Conservation (phyloP, 1,140 invertebrate genomes). For the Pseudomyrmex dendroicus region DNA sequence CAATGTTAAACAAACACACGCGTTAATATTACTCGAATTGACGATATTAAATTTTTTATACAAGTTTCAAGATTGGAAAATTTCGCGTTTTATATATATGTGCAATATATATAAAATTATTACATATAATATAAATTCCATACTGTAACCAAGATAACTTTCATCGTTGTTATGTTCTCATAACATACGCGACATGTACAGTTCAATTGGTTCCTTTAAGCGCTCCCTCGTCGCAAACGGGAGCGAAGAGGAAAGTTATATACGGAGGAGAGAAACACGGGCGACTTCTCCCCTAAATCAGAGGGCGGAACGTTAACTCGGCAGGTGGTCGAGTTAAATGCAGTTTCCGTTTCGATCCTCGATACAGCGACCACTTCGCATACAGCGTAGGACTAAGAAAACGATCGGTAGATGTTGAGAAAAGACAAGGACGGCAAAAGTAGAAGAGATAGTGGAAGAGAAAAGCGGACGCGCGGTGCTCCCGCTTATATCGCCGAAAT, state of each 20-base stretch:
- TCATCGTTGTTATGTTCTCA: background rate
- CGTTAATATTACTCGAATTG: background rate
- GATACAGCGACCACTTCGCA: conserved; percentile 7
- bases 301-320: conserved; percentile 44
- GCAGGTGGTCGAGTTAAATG: conserved; percentile 65
- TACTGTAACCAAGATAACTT: background rate
- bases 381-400: conserved; percentile 26
- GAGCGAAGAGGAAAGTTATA: conserved; percentile 23
- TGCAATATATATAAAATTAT: too few species aligned
- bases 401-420: background rate
- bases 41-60: background rate
- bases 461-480: background rate
- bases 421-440: conserved; percentile 23
- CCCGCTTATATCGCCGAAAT: conserved; percentile 68
- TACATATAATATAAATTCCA: too few species aligned
- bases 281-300: conserved; percentile 72
- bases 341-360: conserved; percentile 60
- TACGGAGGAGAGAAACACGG: background rate
- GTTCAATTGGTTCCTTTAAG: conserved; percentile 9
- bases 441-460: conserved; percentile 9
- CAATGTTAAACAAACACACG: background rate
- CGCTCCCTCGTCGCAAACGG: background rate
- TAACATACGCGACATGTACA: background rate
- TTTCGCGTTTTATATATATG: too few species aligned
- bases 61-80: background rate